Evolutionary conservation across 2,888 invertebrate genomes (phyloP).

Genomic region (Eugnorisma glareosa): DNA sequence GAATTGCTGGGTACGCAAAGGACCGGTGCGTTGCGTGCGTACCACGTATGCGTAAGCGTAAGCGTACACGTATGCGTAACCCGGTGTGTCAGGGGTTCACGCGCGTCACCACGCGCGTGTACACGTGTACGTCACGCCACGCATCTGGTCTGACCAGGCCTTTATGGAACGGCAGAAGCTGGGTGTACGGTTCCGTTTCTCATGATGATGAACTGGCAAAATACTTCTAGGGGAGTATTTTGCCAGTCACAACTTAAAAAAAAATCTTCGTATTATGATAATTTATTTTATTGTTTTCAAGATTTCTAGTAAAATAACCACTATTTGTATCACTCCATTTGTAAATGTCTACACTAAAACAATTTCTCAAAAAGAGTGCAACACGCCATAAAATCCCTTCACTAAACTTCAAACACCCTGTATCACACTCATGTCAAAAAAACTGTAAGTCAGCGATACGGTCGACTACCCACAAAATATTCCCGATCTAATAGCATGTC

Average conservation of each 20-base stretch:
- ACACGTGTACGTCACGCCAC: too few relatives aligned
- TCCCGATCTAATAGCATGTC: constrained; percentile 52
- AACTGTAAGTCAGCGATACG: constrained; percentile 48
- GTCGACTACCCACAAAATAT: constrained; percentile 45
- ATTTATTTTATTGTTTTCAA: neutral
- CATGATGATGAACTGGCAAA: neutral
- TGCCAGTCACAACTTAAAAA: too few relatives aligned
- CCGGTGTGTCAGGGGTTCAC: too few relatives aligned
- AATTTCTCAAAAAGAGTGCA: neutral
- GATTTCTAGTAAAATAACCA: neutral
- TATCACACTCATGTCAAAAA: constrained; percentile 44
- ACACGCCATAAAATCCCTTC: neutral
- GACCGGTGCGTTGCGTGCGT: too few relatives aligned
- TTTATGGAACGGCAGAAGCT: neutral
- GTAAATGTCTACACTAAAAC: neutral
- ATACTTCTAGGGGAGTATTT: too few relatives aligned
- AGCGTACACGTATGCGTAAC: too few relatives aligned
- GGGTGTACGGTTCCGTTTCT: neutral
- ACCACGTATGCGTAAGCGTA: too few relatives aligned
- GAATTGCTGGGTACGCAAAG: too few relatives aligned
- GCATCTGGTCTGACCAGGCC: too few relatives aligned
- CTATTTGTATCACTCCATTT: neutral
- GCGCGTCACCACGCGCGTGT: too few relatives aligned
- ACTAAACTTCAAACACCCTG: constrained; percentile 16
- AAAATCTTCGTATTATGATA: neutral